Percentiles rank a stretch among this genome's conserved stretches.
Conservation (phyloP, 2,888 invertebrate genomes). For the Drosophila peninsularis region DNA sequence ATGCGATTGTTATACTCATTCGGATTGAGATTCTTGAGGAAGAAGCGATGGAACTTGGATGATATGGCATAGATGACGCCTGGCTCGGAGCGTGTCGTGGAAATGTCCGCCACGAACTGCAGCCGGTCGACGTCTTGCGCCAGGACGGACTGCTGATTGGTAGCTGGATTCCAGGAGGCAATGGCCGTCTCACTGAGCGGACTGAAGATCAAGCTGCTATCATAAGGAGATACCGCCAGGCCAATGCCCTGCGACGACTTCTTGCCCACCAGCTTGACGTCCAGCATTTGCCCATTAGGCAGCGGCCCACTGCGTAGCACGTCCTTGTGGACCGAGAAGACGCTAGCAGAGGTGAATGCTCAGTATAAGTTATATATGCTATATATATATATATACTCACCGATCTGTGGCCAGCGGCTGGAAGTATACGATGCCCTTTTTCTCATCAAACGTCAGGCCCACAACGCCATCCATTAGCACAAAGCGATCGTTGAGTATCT, state of each 20-base stretch:
- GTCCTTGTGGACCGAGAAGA: constrained; percentile 91
- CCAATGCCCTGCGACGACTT: constrained; percentile 94
- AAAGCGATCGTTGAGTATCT: constrained; percentile 88
- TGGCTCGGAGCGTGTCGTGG: constrained; percentile 88
- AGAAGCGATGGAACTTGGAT: constrained; percentile 92
- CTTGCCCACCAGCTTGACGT: constrained; percentile 91
- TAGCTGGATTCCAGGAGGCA: constrained; percentile 91
- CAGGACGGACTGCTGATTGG: constrained; percentile 89
- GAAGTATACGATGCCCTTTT: constrained; percentile 86
- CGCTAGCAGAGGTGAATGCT: constrained; percentile 83
- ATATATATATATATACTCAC: constrained; percentile 68
- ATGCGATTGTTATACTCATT: constrained; percentile 91
- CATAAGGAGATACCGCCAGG: constrained; percentile 89
- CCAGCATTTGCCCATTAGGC: constrained; percentile 89
- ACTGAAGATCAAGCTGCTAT: constrained; percentile 91
- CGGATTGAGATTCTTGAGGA: constrained; percentile 88
- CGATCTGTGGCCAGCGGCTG: constrained; percentile 89
- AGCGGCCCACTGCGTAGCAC: constrained; percentile 90
- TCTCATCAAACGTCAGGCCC: constrained; percentile 88
- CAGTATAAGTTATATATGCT: background rate
- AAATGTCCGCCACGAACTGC: constrained; percentile 92
- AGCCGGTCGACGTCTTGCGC: constrained; percentile 90
- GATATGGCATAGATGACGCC: constrained; percentile 90
- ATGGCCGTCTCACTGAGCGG: constrained; percentile 92
- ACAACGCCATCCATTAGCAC: constrained; percentile 89